Evolutionary conservation across 2,113 vertebrate genomes (phyloP).

Genomic region (Clarias magur): DNA sequence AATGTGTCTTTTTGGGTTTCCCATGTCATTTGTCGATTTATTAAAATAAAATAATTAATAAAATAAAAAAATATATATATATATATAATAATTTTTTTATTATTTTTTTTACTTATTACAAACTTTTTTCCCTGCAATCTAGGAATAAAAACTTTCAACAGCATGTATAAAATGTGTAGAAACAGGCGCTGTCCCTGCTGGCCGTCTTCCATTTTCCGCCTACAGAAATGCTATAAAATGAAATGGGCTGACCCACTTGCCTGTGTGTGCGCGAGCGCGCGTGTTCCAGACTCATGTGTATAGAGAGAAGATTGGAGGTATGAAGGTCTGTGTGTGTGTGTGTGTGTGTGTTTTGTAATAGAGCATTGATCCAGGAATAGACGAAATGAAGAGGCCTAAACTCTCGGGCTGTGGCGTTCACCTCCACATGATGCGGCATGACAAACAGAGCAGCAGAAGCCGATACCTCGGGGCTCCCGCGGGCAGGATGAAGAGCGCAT

Average conservation of each 20-base stretch:
- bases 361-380: slow-evolving; percentile 23
- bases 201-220: neutral
- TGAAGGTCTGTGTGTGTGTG: neutral
- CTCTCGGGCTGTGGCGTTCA: slow-evolving; percentile 17
- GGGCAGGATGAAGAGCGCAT: slow-evolving; percentile 1
- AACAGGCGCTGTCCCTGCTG: neutral
- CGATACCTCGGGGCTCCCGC: neutral
- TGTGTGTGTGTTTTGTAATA: slow-evolving; percentile 40
- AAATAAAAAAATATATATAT: no score
- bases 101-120: neutral
- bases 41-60: neutral
- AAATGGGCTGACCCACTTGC: neutral
- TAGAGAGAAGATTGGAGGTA: neutral
- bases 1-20: neutral
- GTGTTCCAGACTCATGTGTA: neutral
- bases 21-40: neutral
- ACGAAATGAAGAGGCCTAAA: slow-evolving; percentile 35
- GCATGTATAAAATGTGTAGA: neutral
- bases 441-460: slow-evolving; percentile 9
- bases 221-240: neutral
- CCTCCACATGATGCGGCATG: slow-evolving; percentile 23
- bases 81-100: neutral
- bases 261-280: neutral
- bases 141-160: neutral
- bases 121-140: neutral